Evolutionary conservation across 2,888 invertebrate species (phyloP).

Genomic region (Dendrolimus pini): DNA sequence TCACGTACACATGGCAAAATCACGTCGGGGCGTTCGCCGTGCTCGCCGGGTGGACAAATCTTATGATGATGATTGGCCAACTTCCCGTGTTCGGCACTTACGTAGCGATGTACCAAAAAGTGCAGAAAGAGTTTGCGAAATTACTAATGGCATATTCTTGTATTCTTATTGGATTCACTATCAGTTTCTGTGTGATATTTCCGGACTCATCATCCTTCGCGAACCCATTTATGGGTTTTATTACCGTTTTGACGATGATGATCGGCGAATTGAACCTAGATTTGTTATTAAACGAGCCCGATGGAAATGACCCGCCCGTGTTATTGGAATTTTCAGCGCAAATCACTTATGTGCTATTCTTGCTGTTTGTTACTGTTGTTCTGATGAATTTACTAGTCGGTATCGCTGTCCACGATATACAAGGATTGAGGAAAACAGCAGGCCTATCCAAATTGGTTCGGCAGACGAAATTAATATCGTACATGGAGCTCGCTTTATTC

Average conservation of each 20-base stretch:
- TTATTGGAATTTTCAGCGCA: conserved; percentile 88
- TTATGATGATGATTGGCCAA: conserved; percentile 95
- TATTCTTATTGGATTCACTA: conserved; percentile 89
- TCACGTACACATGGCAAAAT: conserved; percentile 87
- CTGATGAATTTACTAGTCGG: conserved; percentile 91
- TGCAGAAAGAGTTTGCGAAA: conserved; percentile 91
- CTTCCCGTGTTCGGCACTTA: conserved; percentile 92
- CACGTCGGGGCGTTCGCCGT: conserved; percentile 92
- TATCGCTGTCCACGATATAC: conserved; percentile 92
- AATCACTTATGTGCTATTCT: conserved; percentile 86
- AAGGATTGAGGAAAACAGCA: conserved; percentile 89
- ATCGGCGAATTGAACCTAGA: conserved; percentile 90
- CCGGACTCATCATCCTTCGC: conserved; percentile 88
- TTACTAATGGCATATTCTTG: conserved; percentile 91
- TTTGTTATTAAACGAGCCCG: conserved; percentile 84
- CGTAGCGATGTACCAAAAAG: conserved; percentile 93
- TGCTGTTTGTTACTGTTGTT: conserved; percentile 90
- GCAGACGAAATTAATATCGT: conserved; percentile 91
- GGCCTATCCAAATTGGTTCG: conserved; percentile 89
- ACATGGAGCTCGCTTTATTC: conserved; percentile 88
- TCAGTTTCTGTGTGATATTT: conserved; percentile 92
- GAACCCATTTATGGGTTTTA: conserved; percentile 89
- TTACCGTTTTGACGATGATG: conserved; percentile 93
- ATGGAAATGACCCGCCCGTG: conserved; percentile 85
- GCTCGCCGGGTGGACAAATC: conserved; percentile 90